Conservation (phyloP, 2,113 vertebrate species). For the Semicossyphus pulcher region DNA sequence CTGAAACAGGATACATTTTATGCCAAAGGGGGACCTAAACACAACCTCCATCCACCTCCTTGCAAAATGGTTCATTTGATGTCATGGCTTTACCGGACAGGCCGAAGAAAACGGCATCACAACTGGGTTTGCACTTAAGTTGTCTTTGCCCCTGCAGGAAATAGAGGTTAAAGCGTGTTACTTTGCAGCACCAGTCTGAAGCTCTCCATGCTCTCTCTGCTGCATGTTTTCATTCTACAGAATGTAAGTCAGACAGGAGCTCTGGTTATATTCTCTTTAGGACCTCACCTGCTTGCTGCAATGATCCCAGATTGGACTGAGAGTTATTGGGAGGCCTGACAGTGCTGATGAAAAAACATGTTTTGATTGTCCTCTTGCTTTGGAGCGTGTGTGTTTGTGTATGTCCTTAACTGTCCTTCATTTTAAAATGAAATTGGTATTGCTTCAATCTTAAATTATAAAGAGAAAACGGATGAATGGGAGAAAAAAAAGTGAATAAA, state of each 20-base stretch:
- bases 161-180: not conserved
- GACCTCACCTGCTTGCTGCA: conserved; percentile 22
- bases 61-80: not conserved
- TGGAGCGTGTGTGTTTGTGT: not conserved
- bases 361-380: conserved; percentile 38
- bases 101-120: not conserved
- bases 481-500: conserved; percentile 30
- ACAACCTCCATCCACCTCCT: not conserved
- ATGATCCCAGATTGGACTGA: conserved; percentile 36
- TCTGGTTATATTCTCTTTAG: not conserved
- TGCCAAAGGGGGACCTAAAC: conserved; percentile 6
- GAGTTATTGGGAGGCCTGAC: conserved; percentile 31
- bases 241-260: conserved; percentile 24
- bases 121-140: not conserved
- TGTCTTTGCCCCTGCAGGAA: not conserved
- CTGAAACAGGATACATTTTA: conserved; percentile 30
- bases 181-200: not conserved
- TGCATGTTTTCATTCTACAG: not conserved
- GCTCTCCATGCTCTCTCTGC: not conserved
- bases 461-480: conserved; percentile 23
- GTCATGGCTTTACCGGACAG: not conserved
- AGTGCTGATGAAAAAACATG: conserved; percentile 41
- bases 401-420: conserved; percentile 44
- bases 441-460: conserved; percentile 46
- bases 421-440: conserved; percentile 51